Percentiles rank a stretch among this genome's conserved stretches.
These are phyloP conservation scores for Elanoides forficatus DNA, from an alignment of 2,113 vertebrate genomes.

Conservation along the genomic window DNA sequence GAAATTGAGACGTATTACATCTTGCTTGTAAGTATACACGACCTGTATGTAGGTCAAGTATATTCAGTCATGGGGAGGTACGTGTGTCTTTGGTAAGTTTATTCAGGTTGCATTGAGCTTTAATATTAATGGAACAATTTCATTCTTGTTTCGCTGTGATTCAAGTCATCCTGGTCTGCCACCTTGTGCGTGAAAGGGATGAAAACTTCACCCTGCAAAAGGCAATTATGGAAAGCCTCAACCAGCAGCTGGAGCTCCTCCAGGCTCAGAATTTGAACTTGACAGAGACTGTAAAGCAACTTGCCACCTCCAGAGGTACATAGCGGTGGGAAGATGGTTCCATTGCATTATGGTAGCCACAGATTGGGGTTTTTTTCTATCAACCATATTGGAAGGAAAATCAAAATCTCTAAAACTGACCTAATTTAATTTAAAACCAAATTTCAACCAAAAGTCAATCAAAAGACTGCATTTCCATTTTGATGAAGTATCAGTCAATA, in stretches of 20 bases:
- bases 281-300: conserved; percentile 43
- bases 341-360: not conserved
- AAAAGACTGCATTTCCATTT: not conserved
- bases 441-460: not conserved
- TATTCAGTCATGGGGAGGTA: not conserved
- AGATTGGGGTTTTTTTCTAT: not conserved
- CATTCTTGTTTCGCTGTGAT: not conserved
- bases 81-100: not conserved
- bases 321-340: not conserved
- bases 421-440: not conserved
- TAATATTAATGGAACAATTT: not conserved
- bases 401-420: not conserved
- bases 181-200: not conserved
- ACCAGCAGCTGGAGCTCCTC: conserved; percentile 27
- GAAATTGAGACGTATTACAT: not conserved
- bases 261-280: conserved; percentile 40
- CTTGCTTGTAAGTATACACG: not conserved
- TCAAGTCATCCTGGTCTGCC: conserved; percentile 49
- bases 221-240: conserved; percentile 31
- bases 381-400: not conserved
- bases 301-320: conserved; percentile 49
- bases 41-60: not conserved
- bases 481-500: not conserved
- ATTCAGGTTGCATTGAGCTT: not conserved
- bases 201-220: conserved; percentile 43